Evolutionary conservation across 2,888 invertebrate genomes (phyloP), one percentile per base, ranked within the genome.

Genomic region (Trilocha varians): DNA sequence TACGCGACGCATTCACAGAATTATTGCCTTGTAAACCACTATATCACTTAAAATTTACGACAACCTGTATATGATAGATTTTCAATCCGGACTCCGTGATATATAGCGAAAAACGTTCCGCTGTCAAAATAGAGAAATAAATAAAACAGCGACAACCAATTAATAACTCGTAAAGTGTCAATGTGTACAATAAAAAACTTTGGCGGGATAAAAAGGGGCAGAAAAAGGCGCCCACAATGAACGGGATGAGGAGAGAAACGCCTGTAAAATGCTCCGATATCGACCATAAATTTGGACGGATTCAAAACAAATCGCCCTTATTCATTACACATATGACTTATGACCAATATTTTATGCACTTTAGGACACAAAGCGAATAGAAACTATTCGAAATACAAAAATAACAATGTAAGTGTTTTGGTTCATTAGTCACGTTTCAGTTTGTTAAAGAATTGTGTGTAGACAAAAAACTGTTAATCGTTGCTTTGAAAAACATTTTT

Each of bases 241-340:
- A 62, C 60, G 73, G 67, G 76, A 60, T 71, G 77, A 78, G 68
- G 69, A 76, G 77, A 78, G 76, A 76, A 78, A 82, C 73, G 78
- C 73, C 62, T 75, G 80, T 82, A 83, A 83, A 84, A 83, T 78
- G 70, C 50, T 42, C 63, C 70, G 73, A 78, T 79, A 77, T 78
- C 76, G 68, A 64, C 79, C 84, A 83, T 86, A 84, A 84, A 85
- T 86, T 82, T 78, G 67, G 77, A 72, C 61, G 75, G 78, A 74
- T 79, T 86, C 84, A 85, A 84, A 87, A 87, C 85, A 85, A 84
- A 86, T 86, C 85, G 74, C 77, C 84, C 78, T 85, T 84, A 87
- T 86, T 86, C 86, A 84, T 86, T 86, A 86, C 80, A 76, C 70
- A 65, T 73, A 84, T 87, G 87, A 87, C 78, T 78, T 85, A 86